A percentile compares a stretch with the other conserved stretches of the same genome.
phyloP scores from a whole-genome alignment of 2,888 invertebrate species.

The Phalangium opilio region DNA sequence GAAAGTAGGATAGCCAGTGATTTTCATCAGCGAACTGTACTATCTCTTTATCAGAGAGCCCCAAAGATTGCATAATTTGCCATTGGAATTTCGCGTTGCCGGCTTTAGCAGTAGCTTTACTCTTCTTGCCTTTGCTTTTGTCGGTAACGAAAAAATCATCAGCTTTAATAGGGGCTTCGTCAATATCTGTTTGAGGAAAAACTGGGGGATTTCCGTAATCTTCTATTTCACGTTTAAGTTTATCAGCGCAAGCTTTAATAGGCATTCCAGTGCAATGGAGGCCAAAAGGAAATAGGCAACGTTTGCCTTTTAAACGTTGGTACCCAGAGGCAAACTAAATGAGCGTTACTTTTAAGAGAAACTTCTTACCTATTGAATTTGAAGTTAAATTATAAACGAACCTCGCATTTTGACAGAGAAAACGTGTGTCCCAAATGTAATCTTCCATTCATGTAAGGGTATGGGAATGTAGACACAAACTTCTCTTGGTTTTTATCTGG shows the following conservation, averaged over 20 bases:
- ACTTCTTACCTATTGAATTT: neutral
- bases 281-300: constrained; percentile 88
- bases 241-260: constrained; percentile 97
- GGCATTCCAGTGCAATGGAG: constrained; percentile 99
- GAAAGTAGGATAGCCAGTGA: constrained; percentile 95
- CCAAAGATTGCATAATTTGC: constrained; percentile 94
- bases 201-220: constrained; percentile 79
- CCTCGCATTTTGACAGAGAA: constrained; percentile 91
- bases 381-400: neutral
- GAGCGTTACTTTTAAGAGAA: too few relatives aligned
- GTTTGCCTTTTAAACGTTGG: constrained; percentile 77
- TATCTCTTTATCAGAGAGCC: constrained; percentile 79
- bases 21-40: constrained; percentile 71
- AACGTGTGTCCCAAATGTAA: constrained; percentile 96
- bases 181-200: constrained; percentile 46
- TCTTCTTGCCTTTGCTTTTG: constrained; percentile 43
- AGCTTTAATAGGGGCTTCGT: constrained; percentile 31
- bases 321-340: constrained; percentile 73
- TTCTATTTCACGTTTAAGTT: constrained; percentile 82
- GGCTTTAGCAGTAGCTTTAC: constrained; percentile 85
- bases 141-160: constrained; percentile 35
- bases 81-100: constrained; percentile 85
- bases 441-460: constrained; percentile 98
- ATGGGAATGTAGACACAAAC: constrained; percentile 88
- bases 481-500: constrained; percentile 42